phyloP scores from a whole-genome alignment of 1,140 invertebrate species.

The Papilio aristodemus region DNA sequence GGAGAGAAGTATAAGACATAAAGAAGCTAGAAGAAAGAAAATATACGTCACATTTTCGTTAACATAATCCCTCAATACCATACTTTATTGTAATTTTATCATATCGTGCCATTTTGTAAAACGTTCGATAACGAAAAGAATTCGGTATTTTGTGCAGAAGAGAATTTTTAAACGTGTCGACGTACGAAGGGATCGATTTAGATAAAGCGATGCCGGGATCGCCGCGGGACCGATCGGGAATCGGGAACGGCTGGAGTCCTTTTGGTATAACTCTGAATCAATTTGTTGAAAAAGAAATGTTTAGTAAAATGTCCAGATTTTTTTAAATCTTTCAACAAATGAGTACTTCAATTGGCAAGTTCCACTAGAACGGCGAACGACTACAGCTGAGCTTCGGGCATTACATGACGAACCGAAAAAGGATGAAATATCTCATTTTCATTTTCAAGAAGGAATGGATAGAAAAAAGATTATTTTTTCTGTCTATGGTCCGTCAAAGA shows the following conservation, averaged over 20 bases:
- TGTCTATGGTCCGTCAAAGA: no score
- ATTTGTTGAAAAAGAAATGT: slow-evolving; percentile 15
- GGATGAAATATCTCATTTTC: no score
- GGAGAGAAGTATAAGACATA: no score
- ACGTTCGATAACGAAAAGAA: neutral
- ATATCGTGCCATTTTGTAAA: slow-evolving; percentile 1
- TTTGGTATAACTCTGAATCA: neutral
- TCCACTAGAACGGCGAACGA: no score
- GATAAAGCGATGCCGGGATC: slow-evolving; percentile 19
- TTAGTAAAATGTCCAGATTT: neutral
- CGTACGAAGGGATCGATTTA: neutral
- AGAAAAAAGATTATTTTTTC: no score
- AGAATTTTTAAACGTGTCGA: slow-evolving; percentile 9
- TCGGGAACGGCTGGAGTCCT: neutral
- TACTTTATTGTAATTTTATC: neutral
- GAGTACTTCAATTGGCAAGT: no score
- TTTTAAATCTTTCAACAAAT: no score
- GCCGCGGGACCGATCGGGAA: slow-evolving; percentile 11
- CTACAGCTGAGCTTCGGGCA: no score
- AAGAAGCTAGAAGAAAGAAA: no score
- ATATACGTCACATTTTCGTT: neutral
- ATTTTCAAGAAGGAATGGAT: no score
- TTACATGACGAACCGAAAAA: no score
- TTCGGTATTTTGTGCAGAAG: slow-evolving; percentile 2
- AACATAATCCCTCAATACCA: neutral